phyloP scores from a whole-genome alignment of 2,797 vertebrate species.

The Oreonectes daqikongensis region DNA sequence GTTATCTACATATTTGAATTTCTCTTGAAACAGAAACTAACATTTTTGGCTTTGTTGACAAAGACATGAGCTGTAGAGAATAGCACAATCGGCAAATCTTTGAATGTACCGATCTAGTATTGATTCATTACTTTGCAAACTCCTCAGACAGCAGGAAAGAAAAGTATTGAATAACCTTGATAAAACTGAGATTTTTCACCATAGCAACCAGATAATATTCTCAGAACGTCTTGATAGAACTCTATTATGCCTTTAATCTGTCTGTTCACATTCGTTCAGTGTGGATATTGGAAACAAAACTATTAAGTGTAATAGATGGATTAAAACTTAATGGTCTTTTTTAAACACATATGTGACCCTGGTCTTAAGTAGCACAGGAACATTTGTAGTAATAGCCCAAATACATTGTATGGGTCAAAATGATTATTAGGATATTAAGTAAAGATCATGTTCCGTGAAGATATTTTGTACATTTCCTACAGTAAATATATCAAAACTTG shows the following conservation, averaged over 20 bases:
- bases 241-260: not conserved
- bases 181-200: constrained; percentile 74
- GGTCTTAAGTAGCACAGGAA: no score
- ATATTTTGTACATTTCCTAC: no score
- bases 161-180: constrained; percentile 75
- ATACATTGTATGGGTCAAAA: no score
- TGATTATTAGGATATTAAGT: no score
- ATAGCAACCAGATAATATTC: constrained; percentile 15
- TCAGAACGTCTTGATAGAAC: not conserved
- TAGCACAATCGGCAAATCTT: constrained; percentile 32
- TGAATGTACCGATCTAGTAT: constrained; percentile 69
- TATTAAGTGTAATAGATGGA: not conserved
- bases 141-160: constrained; percentile 73
- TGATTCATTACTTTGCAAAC: constrained; percentile 71
- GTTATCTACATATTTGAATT: constrained; percentile 13
- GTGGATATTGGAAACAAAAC: not conserved
- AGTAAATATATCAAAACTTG: no score
- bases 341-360: not conserved
- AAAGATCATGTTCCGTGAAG: no score
- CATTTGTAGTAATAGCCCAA: no score
- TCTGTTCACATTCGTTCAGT: not conserved
- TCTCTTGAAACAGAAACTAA: not conserved
- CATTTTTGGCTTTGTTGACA: constrained; percentile 15
- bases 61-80: constrained; percentile 10
- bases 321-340: not conserved